Evolutionary conservation across 2,113 vertebrate species (phyloP).

Genomic region (Chaetodon auriga): DNA sequence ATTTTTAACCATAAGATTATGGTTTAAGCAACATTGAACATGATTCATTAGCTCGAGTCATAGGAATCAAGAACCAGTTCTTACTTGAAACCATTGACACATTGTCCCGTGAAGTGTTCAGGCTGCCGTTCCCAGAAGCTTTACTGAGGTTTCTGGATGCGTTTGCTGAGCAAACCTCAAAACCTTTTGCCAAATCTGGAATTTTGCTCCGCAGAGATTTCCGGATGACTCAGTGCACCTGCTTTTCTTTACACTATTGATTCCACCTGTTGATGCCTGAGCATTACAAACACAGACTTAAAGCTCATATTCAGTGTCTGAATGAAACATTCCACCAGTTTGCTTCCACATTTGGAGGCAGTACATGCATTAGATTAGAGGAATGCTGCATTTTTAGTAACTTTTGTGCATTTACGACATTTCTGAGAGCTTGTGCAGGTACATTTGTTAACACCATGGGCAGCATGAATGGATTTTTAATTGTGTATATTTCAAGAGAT

Average conservation of each 20-base stretch:
- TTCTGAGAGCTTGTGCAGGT: too few relatives aligned
- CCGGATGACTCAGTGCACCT: neutral
- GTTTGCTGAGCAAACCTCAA: neutral
- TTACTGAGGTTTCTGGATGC: neutral
- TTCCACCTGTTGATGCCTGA: constrained; percentile 35
- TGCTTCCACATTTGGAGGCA: neutral
- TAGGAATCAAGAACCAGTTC: neutral
- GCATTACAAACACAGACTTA: neutral
- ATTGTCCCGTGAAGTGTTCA: neutral
- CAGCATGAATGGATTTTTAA: too few relatives aligned
- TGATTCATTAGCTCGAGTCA: constrained; percentile 28
- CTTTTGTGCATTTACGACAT: too few relatives aligned
- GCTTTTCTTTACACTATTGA: neutral
- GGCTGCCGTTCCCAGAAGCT: neutral
- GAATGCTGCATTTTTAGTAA: too few relatives aligned
- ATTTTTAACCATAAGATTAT: neutral
- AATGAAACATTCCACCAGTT: neutral
- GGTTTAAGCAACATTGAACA: neutral
- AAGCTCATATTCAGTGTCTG: neutral
- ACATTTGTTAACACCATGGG: too few relatives aligned
- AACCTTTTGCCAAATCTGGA: neutral
- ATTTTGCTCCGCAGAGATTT: neutral
- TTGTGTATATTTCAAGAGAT: neutral
- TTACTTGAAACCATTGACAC: neutral
- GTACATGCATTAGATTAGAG: neutral